Percentiles rank a stretch among this genome's conserved stretches.
Conservation (phyloP, 1,140 invertebrate species). For the Brachionus rubens region DNA sequence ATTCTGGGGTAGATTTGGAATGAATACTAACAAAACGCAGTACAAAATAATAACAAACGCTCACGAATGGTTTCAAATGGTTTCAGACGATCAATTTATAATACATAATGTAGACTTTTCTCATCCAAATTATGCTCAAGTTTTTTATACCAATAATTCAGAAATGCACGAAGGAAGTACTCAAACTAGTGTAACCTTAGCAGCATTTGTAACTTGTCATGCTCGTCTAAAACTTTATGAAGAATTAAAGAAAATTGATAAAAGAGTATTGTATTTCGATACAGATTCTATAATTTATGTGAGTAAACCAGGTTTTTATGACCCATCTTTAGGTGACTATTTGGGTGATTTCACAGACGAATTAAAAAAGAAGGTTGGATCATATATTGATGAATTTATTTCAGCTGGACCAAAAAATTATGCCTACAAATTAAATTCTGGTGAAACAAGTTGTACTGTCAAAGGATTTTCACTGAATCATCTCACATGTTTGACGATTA, state of each 20-base stretch:
- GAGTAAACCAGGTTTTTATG: slow-evolving; percentile 42
- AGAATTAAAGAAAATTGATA: slow-evolving; percentile 53
- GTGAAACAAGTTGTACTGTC: too few species aligned
- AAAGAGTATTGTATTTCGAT: slow-evolving; percentile 57
- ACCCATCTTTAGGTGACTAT: slow-evolving; percentile 49
- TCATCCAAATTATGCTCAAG: slow-evolving; percentile 45
- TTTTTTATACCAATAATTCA: slow-evolving; percentile 36
- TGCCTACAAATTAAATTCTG: too few species aligned
- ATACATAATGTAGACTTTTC: slow-evolving; percentile 48
- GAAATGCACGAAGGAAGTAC: not conserved
- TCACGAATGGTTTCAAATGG: slow-evolving; percentile 50
- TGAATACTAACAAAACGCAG: slow-evolving; percentile 49
- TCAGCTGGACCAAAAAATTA: too few species aligned
- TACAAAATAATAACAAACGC: slow-evolving; percentile 50
- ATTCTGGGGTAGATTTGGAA: slow-evolving; percentile 51
- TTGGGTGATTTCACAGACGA: slow-evolving; percentile 55
- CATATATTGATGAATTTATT: too few species aligned
- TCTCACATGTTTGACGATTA: too few species aligned
- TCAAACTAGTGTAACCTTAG: slow-evolving; percentile 55
- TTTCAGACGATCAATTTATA: slow-evolving; percentile 49
- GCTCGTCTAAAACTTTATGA: slow-evolving; percentile 57
- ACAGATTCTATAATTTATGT: slow-evolving; percentile 57
- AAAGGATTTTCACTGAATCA: too few species aligned
- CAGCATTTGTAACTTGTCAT: slow-evolving; percentile 56
- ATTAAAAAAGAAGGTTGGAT: too few species aligned